Conservation (phyloP, 2,113 vertebrate species). For the Microcebus jonahi region DNA sequence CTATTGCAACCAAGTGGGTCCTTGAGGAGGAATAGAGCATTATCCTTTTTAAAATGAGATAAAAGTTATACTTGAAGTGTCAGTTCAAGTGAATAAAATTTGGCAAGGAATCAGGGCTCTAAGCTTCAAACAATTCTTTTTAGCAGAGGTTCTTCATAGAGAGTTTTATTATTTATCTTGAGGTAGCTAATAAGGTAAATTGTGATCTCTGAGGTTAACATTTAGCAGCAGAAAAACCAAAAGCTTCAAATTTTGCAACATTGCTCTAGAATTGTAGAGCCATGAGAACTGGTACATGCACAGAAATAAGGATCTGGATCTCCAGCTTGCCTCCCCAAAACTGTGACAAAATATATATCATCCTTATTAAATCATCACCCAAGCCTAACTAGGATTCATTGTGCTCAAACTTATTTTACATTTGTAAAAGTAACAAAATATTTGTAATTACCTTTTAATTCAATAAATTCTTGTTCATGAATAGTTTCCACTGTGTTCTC, state of each 20-base stretch:
- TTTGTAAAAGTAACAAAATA: conserved; percentile 21
- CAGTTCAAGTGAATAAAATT: conserved; percentile 36
- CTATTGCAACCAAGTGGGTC: conserved; percentile 45
- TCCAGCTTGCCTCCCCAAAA: background rate
- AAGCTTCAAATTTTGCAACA: conserved; percentile 11
- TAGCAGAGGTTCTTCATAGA: background rate
- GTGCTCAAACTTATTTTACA: background rate
- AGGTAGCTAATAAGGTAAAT: conserved; percentile 28
- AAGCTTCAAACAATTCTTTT: conserved; percentile 18
- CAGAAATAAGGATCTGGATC: background rate
- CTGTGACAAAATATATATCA: background rate
- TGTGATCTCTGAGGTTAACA: background rate
- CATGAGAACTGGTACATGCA: background rate
- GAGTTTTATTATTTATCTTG: conserved; percentile 41
- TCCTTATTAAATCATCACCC: background rate
- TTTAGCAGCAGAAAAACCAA: conserved; percentile 23
- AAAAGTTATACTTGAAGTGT: conserved; percentile 43
- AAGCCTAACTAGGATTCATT: background rate
- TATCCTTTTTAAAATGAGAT: conserved; percentile 47
- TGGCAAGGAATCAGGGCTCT: conserved; percentile 33
- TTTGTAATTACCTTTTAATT: conserved; percentile 30
- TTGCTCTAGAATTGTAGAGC: background rate
- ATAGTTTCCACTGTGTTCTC: background rate
- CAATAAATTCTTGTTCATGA: background rate
- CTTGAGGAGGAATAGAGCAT: conserved; percentile 42